Conservation (phyloP, 2,888 invertebrate genomes). For the Scaeva pyrastri region DNA sequence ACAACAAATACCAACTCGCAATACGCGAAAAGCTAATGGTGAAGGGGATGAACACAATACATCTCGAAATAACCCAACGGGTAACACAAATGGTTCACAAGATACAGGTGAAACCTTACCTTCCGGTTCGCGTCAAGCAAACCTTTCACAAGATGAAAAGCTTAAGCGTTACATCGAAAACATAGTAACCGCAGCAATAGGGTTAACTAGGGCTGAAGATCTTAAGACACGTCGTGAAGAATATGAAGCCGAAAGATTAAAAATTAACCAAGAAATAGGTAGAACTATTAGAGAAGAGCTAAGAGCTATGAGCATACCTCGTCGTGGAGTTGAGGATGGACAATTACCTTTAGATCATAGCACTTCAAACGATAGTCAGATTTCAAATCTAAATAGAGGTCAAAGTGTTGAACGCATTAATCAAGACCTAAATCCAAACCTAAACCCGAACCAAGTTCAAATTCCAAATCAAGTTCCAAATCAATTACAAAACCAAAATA, state of each 20-base stretch:
- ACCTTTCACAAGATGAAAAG: constrained; percentile 4
- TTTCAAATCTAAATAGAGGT: too few species aligned
- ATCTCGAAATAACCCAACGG: not conserved
- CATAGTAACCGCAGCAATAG: not conserved
- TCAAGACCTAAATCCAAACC: not conserved
- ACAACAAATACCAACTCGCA: not conserved
- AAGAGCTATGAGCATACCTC: not conserved
- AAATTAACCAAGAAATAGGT: not conserved
- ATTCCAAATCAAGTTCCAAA: not conserved
- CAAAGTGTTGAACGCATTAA: not conserved
- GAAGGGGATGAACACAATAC: not conserved
- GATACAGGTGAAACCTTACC: not conserved
- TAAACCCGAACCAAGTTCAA: not conserved
- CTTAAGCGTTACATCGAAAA: not conserved
- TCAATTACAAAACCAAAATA: not conserved
- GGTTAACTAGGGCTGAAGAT: constrained; percentile 4
- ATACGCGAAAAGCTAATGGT: not conserved
- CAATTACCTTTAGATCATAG: too few species aligned
- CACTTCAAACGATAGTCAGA: too few species aligned
- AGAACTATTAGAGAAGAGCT: not conserved
- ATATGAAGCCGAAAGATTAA: constrained; percentile 2
- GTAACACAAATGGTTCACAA: not conserved
- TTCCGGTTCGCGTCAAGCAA: not conserved
- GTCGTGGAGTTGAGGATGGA: too few species aligned
- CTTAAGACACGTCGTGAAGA: not conserved